Base-by-base conservation (phyloP, 92 coral and sea anemone species). In the Heteractis magnifica region DNA sequence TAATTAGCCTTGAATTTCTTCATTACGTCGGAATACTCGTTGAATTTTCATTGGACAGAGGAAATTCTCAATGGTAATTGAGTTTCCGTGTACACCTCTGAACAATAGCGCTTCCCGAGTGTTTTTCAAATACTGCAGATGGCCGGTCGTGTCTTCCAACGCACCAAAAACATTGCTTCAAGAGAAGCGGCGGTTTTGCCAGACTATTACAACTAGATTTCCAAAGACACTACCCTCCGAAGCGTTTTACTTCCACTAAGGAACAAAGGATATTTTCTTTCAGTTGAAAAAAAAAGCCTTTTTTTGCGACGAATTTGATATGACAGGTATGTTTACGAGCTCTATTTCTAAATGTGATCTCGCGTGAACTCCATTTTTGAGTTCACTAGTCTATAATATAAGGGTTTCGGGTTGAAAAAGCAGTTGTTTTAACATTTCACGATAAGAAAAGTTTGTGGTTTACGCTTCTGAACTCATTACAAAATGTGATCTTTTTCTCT, bases 51-150 rank as follows among this genome's bases (percentile, higher is more conserved):
- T 68, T 68, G 73, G 73, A 65, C 73, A 23, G 73, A 68, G 5
- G 73, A 68, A 68, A 6, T 68, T 68, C 73, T 68, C 73, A 68
- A 68, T 68, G 73, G 73, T 68, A 68, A 68, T 68, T 68, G 73
- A 68, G 73, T 68, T 65, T 68, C 49, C 73, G 73, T 23, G 73
- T 21, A 68, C 73, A 68, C 44, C 48, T 68, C 4, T 13, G 4
- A 68, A 68, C 73, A 68, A 68, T 68, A 68, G 44, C 14, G 15
- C 49, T 68, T 68, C 49, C 73, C 11, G 49, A 20, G 49, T 68
- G 73, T 68, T 68, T 68, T 68, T 26, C 15, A 23, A 81, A 51
- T 52, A 64, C 56, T 16, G 58, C 77, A 81, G 76, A 70, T 81
- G 77, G 62, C 72, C 48, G 77, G 71, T 70, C 50, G 15, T 11